A percentile compares a stretch with the other conserved stretches of the same genome.
Conservation (phyloP, 2,888 invertebrate species). For the Iphiclides podalirius region DNA sequence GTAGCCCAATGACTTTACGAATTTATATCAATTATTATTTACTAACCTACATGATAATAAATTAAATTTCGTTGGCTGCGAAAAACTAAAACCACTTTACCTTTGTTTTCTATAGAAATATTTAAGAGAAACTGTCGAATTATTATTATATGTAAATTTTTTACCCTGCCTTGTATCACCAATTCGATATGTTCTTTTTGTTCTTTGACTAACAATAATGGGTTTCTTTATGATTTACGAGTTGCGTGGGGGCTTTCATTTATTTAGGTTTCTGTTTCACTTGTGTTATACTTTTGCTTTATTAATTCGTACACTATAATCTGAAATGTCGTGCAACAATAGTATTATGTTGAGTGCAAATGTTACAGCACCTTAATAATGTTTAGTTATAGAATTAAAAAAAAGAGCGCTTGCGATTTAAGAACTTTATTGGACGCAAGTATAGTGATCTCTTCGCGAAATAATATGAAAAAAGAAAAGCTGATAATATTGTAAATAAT, state of each 20-base stretch:
- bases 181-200: conserved; percentile 3
- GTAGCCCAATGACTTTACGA: too few species aligned
- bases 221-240: not conserved
- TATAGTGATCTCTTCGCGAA: conserved; percentile 42
- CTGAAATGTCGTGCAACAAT: not conserved
- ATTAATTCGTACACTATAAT: not conserved
- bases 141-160: not conserved
- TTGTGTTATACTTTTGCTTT: not conserved
- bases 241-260: not conserved
- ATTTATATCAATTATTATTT: too few species aligned
- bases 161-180: conserved; percentile 12
- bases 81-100: too few species aligned
- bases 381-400: not conserved
- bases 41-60: too few species aligned
- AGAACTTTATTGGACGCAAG: not conserved
- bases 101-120: not conserved
- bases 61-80: not conserved
- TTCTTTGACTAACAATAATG: not conserved
- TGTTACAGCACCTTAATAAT: not conserved
- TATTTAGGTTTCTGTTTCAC: not conserved
- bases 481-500: conserved; percentile 36
- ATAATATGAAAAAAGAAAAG: conserved; percentile 37
- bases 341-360: not conserved
- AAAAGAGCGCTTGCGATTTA: conserved; percentile 3
- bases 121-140: not conserved